Percentiles rank a stretch among this genome's conserved stretches.
Conservation (phyloP, 1,140 invertebrate genomes). For the Trinorchestia longiramus region DNA sequence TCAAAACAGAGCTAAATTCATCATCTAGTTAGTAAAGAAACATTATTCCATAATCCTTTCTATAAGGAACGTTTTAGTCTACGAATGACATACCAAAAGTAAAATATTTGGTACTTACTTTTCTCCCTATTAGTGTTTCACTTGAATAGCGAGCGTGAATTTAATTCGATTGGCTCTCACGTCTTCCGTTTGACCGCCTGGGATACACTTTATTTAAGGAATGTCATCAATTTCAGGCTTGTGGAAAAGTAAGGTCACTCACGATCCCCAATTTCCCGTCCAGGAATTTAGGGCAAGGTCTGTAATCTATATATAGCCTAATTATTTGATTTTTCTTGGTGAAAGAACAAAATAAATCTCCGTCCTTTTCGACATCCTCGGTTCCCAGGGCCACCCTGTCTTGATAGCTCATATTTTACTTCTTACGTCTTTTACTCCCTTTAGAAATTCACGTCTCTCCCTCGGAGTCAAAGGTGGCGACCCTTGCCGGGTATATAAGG, state of each 20-base stretch:
- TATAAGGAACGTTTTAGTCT: too few species aligned
- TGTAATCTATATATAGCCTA: not conserved
- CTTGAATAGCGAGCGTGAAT: too few species aligned
- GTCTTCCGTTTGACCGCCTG: too few species aligned
- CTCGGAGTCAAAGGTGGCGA: conserved; percentile 28
- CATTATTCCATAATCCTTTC: too few species aligned
- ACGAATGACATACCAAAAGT: too few species aligned
- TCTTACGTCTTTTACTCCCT: not conserved
- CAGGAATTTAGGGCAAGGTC: not conserved
- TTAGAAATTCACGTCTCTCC: not conserved
- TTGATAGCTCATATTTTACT: not conserved
- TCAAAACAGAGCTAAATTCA: too few species aligned
- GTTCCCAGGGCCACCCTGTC: not conserved
- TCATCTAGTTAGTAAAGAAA: too few species aligned
- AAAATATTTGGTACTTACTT: too few species aligned
- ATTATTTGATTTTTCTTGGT: not conserved
- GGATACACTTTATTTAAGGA: not conserved
- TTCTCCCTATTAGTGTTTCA: too few species aligned
- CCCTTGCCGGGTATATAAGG: conserved; percentile 2
- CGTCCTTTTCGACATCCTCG: not conserved
- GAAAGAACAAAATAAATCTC: not conserved
- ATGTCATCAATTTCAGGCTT: not conserved
- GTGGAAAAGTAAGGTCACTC: not conserved
- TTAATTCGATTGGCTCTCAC: too few species aligned
- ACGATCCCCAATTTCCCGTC: not conserved